A percentile compares a stretch with the other conserved stretches of the same genome.
These are phyloP conservation scores for Psittacula derbiana DNA, from an alignment of 2,797 vertebrate genomes.

Conservation along the genomic window DNA sequence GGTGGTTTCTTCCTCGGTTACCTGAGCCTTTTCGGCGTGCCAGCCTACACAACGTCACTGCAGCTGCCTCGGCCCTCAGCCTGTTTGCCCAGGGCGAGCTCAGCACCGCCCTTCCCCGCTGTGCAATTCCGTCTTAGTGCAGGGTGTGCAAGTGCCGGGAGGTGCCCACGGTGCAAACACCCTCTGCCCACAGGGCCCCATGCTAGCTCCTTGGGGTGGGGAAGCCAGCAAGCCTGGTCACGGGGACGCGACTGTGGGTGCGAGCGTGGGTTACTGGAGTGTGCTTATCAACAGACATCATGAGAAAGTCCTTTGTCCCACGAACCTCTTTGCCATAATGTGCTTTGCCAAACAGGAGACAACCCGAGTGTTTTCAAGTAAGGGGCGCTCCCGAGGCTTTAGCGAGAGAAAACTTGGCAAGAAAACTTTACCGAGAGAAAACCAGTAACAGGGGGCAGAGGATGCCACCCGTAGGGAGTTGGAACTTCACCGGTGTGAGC, in stretches of 20 bases:
- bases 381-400: not conserved
- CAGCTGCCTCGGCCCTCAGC: not conserved
- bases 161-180: rapidly evolving
- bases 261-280: too few relatives aligned
- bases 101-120: not conserved
- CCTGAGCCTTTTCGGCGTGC: rapidly evolving
- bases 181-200: rapidly evolving
- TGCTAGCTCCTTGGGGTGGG: not conserved
- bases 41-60: rapidly evolving
- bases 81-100: not conserved
- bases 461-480: rapidly evolving
- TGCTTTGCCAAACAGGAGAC: not conserved
- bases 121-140: not conserved
- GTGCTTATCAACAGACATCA: rapidly evolving
- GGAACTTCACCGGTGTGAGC: not conserved
- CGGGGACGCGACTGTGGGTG: not conserved
- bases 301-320: not conserved
- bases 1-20: not conserved
- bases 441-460: not conserved
- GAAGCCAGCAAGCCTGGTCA: not conserved
- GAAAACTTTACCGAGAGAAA: not conserved
- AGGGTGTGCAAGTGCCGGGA: not conserved
- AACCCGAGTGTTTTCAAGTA: not conserved
- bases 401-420: not conserved
- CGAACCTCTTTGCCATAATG: not conserved